Conservation (phyloP, 2,113 vertebrate species). For the Macrotis lagotis region DNA sequence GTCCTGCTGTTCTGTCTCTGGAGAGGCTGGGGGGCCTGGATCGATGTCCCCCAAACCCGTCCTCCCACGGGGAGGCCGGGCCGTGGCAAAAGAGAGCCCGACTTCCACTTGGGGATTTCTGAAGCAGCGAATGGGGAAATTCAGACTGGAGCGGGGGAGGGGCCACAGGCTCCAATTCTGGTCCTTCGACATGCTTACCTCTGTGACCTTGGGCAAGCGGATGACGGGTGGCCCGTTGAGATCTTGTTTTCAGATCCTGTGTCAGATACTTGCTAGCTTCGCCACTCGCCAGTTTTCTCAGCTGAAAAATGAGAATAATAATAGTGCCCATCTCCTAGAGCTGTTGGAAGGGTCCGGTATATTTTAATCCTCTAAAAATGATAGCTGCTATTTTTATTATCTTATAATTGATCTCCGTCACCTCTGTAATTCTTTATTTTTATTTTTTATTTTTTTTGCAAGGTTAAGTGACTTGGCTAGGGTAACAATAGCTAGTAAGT, state of each 20-base stretch:
- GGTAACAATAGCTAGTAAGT: no score
- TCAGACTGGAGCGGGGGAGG: not conserved
- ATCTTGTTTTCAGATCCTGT: not conserved
- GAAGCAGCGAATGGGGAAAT: not conserved
- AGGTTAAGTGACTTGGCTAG: no score
- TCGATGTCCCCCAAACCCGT: not conserved
- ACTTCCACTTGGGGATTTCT: not conserved
- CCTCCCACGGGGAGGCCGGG: not conserved
- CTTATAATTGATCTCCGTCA: no score
- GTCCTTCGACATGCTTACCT: not conserved
- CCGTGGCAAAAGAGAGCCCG: not conserved
- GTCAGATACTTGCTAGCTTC: not conserved
- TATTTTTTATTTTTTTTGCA: no score
- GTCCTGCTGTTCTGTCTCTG: conserved; percentile 67
- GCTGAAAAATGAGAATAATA: not conserved
- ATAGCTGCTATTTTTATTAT: not conserved
- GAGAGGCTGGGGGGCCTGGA: conserved; percentile 67
- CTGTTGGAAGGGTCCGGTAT: not conserved
- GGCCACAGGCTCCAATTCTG: not conserved
- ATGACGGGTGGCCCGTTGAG: no score
- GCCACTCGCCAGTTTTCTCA: not conserved
- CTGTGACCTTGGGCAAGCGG: not conserved
- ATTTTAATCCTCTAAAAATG: not conserved
- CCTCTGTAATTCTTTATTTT: no score
- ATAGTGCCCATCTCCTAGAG: accelerated